Conservation (phyloP, 2,888 invertebrate species). For the Peribatodes rhomboidaria region DNA sequence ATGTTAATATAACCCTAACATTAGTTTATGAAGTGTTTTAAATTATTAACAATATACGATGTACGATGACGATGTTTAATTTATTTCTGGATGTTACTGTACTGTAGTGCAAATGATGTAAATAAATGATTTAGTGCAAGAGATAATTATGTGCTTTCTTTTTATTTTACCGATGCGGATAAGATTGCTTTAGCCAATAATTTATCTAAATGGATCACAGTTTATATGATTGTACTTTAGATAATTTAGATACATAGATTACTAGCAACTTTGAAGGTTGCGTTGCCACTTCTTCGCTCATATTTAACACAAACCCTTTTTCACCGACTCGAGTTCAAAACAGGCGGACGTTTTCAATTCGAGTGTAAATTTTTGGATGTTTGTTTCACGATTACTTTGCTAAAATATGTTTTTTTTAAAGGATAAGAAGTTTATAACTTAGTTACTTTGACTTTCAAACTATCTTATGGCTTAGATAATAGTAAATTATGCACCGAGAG, state of each 20-base stretch:
- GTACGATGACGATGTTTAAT: neutral
- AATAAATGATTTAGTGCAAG: slow-evolving; percentile 39
- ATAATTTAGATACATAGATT: neutral
- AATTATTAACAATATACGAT: neutral
- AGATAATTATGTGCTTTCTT: slow-evolving; percentile 11
- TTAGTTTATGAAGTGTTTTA: slow-evolving; percentile 18
- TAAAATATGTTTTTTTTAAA: too few relatives aligned
- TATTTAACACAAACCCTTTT: neutral
- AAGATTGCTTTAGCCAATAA: neutral
- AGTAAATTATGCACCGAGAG: too few relatives aligned
- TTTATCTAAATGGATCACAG: slow-evolving; percentile 20
- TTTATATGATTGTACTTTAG: neutral
- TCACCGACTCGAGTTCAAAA: too few relatives aligned
- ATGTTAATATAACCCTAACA: slow-evolving; percentile 16
- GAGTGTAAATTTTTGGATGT: too few relatives aligned
- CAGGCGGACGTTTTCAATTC: too few relatives aligned
- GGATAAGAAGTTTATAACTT: too few relatives aligned
- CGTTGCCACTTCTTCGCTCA: neutral
- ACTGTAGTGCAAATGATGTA: slow-evolving; percentile 46
- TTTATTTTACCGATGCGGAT: slow-evolving; percentile 8
- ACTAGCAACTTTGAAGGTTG: neutral
- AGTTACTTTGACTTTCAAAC: too few relatives aligned
- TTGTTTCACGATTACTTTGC: too few relatives aligned
- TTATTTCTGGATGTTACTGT: slow-evolving; percentile 26
- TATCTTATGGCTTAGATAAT: too few relatives aligned